A percentile compares a stretch with the other conserved stretches of the same genome.
These are phyloP conservation scores for Drosophila lacteicornis DNA, from an alignment of 1,140 invertebrate genomes.

Conservation along the genomic window DNA sequence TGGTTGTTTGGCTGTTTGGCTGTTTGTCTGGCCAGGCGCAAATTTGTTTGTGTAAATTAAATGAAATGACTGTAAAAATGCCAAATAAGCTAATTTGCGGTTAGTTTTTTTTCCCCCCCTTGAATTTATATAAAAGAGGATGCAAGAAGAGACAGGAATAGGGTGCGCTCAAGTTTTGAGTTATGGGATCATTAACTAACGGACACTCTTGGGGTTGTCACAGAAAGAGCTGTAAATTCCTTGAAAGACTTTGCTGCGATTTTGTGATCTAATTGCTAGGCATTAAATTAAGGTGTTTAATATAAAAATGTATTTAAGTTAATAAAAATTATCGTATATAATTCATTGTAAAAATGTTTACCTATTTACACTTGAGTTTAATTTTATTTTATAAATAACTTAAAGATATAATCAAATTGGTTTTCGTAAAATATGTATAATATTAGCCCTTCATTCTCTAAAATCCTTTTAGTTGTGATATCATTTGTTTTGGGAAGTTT, in stretches of 20 bases:
- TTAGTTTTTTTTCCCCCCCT: constrained; percentile 52
- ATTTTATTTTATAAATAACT: no score
- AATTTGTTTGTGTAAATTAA: constrained; percentile 84
- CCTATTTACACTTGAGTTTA: no score
- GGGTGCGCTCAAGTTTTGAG: constrained; percentile 20
- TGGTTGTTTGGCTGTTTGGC: constrained; percentile 17
- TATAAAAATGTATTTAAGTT: no score
- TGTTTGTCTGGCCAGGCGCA: constrained; percentile 71
- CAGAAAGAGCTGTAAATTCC: background rate
- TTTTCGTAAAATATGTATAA: background rate
- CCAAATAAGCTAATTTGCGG: constrained; percentile 83
- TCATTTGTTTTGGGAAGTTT: constrained; percentile 3
- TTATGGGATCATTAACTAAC: constrained; percentile 33
- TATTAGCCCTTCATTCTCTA: background rate
- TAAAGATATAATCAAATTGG: no score
- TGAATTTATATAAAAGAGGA: constrained; percentile 11
- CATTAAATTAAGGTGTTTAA: background rate
- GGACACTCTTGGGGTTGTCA: background rate
- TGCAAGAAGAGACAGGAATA: constrained; percentile 17
- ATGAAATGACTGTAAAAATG: constrained; percentile 83
- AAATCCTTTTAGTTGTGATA: constrained; percentile 3
- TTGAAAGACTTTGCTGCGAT: background rate
- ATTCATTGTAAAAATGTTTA: no score
- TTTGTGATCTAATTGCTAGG: background rate
- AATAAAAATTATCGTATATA: no score